Conservation (phyloP, 2,888 invertebrate genomes). For the Trachelus stipa region DNA sequence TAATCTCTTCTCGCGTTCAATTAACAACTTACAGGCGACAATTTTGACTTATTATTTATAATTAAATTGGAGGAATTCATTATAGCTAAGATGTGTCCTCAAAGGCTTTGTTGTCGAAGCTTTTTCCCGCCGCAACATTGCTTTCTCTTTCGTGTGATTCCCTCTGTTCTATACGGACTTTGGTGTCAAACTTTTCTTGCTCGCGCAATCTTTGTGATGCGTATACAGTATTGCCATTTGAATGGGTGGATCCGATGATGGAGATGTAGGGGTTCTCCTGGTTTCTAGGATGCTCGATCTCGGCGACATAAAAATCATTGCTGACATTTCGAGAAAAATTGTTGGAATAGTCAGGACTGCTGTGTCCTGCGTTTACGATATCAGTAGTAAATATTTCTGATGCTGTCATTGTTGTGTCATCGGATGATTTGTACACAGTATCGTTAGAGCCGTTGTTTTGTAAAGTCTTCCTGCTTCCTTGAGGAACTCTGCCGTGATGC, state of each 20-base stretch:
- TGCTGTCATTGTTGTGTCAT: constrained; percentile 33
- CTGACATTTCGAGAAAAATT: not conserved
- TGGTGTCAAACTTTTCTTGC: not conserved
- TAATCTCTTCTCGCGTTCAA: no score
- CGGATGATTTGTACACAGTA: constrained; percentile 41
- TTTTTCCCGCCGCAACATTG: not conserved
- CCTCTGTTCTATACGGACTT: not conserved
- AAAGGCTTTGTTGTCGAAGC: not conserved
- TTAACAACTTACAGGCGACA: not conserved
- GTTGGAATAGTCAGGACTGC: constrained; percentile 23
- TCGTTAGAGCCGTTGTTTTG: constrained; percentile 35
- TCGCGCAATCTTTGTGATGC: not conserved
- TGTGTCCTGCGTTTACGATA: constrained; percentile 19
- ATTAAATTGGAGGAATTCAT: not conserved
- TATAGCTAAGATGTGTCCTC: not conserved
- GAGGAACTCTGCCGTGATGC: constrained; percentile 8
- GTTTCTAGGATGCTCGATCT: not conserved
- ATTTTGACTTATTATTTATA: not conserved
- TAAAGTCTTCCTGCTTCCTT: constrained; percentile 26
- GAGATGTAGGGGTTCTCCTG: not conserved
- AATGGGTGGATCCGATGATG: not conserved
- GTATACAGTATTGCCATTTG: not conserved
- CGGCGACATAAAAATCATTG: not conserved
- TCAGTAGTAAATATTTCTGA: constrained; percentile 33
- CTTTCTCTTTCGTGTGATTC: not conserved